Percentiles rank a stretch among this genome's conserved stretches.
phyloP scores from a whole-genome alignment of 1,140 invertebrate genomes.

The Cecropterus lyciades region DNA sequence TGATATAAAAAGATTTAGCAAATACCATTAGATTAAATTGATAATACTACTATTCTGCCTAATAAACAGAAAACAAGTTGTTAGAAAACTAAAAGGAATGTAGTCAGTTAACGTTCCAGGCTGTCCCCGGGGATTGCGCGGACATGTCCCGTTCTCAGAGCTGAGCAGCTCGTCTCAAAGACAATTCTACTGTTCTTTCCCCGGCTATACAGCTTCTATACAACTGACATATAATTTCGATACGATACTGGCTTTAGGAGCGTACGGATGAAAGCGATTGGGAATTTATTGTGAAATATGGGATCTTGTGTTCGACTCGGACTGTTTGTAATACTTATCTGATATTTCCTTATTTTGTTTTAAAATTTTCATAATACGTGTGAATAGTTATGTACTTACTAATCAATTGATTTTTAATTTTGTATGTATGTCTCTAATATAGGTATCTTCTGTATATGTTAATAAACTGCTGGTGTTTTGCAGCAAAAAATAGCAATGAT shows the following conservation, averaged over 20 bases:
- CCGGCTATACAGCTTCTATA: conserved; percentile 53
- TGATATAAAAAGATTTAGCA: too few species aligned
- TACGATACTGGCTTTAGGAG: conserved; percentile 41
- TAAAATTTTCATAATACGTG: neutral
- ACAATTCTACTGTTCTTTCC: conserved; percentile 69
- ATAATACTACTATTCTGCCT: conserved; percentile 34
- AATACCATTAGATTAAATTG: conserved; percentile 31
- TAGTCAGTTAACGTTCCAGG: conserved; percentile 61
- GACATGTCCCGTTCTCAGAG: conserved; percentile 72
- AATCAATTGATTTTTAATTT: too few species aligned
- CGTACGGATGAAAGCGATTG: conserved; percentile 32
- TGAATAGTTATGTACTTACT: too few species aligned
- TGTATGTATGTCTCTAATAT: too few species aligned
- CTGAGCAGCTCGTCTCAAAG: conserved; percentile 63
- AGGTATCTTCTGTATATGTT: too few species aligned
- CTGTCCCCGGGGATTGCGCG: conserved; percentile 57
- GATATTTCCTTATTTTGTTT: neutral
- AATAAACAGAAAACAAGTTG: conserved; percentile 55
- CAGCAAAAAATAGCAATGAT: too few species aligned
- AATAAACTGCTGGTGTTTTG: too few species aligned
- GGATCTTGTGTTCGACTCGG: conserved; percentile 18
- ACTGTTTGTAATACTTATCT: conserved; percentile 5
- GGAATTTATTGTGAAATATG: conserved; percentile 35
- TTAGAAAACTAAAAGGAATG: conserved; percentile 57
- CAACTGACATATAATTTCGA: conserved; percentile 62